Evolutionary conservation across 1,140 invertebrate species (phyloP), one percentile per base, ranked within the genome.

Genomic region (Drosophila pseudoobscura): DNA sequence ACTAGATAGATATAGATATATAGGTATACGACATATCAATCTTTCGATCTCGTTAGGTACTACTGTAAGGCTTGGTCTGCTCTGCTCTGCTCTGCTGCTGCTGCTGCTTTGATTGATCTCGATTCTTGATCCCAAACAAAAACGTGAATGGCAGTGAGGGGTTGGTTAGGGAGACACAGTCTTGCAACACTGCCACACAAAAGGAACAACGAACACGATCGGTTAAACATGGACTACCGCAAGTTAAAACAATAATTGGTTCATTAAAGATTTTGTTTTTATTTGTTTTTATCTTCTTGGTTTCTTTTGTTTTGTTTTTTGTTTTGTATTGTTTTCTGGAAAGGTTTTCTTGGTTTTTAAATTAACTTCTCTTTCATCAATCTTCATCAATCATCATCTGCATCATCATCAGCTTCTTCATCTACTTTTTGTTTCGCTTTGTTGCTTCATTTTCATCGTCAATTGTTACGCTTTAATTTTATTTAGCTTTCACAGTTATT

Each of bases 401-500:
- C 57, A 26, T 26, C 24, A 26, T 26, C 24, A 39, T 52, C 49
- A 31, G 20, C 24, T 74, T 60, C 63, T 55, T 54, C 35, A 13
- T 39, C 35, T 69, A 45, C 45, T 65, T 54, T 50, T 70, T 57
- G 46, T 64, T 79, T 70, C 61, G 66, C 74, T 71, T 69, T 78
- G 61, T 69, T 78, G 73, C 73, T 58, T 77, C 65, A 69, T 78
- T 65, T 58, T 77, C 65, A 69, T 78, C 61, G 59, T 85, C 69
- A 87, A 82, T 88, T 78, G 78, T 87, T 76, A 76, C 72, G 72
- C 72, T 75, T 88, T 91, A 91, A 90, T 91, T 91, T 91, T 90
- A 90, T 91, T 91, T 91, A 91, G 88, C 90, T 91, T 91, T 91
- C 90, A 91, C 88, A 91, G 90, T 91, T 91, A 91, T 91, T 88